Percentiles rank a stretch among this genome's conserved stretches.
Conservation (phyloP, 2,888 invertebrate species). For the Melitaea athalia region DNA sequence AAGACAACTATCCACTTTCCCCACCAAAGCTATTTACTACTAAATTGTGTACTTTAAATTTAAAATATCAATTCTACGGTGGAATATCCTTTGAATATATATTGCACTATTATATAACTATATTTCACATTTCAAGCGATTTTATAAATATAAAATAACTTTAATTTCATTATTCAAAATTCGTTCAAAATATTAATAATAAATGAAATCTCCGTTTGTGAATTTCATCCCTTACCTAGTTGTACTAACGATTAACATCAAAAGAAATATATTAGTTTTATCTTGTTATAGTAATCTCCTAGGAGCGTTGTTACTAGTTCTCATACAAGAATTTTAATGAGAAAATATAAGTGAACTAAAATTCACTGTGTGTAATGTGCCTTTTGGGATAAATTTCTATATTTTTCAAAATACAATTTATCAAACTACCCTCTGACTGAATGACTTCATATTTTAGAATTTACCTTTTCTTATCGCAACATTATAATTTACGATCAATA, state of each 20-base stretch:
- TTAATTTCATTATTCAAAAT: neutral
- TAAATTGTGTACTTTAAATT: slow-evolving; percentile 48
- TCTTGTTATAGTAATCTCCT: neutral
- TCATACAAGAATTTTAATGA: neutral
- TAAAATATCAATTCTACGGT: slow-evolving; percentile 41
- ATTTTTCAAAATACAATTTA: too few relatives aligned
- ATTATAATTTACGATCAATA: too few relatives aligned
- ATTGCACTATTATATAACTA: slow-evolving; percentile 59
- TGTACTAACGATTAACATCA: too few relatives aligned
- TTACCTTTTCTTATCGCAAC: too few relatives aligned
- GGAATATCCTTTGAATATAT: slow-evolving; percentile 43
- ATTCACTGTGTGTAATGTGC: too few relatives aligned
- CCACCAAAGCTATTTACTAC: slow-evolving; percentile 45
- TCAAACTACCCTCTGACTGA: too few relatives aligned
- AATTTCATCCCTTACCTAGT: too few relatives aligned
- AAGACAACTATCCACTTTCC: slow-evolving; percentile 10
- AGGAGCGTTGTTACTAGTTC: neutral
- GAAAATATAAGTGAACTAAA: too few relatives aligned
- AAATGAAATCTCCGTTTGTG: too few relatives aligned
- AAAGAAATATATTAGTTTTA: too few relatives aligned
- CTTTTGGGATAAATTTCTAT: too few relatives aligned
- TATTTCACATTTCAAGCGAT: slow-evolving; percentile 24
- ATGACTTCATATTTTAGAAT: too few relatives aligned
- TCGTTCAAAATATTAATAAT: neutral
- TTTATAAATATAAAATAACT: neutral